Evolutionary conservation across 2,888 invertebrate species (phyloP), one percentile per base, ranked within the genome.

Genomic region (Hyposoter dolosus): DNA sequence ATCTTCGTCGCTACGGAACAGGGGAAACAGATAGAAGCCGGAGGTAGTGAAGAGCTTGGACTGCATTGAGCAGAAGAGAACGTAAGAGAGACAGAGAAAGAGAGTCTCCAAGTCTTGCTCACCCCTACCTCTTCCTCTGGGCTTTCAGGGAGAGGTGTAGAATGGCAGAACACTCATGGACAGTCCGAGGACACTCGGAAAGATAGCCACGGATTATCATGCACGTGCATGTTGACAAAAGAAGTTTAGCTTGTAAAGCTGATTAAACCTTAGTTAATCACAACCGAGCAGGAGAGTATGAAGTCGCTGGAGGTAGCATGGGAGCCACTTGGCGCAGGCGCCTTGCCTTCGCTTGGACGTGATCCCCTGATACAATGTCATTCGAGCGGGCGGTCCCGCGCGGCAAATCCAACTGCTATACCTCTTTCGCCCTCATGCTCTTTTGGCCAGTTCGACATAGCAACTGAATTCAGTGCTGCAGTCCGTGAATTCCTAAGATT

Each of bases 241-340:
- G 92, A 93, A 93, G 93, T 93, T 93, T 93, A 93, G 93, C 93
- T 93, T 93, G 93, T 92, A 93, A 93, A 93, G 93, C 93, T 93
- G 93, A 93, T 93, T 93, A 93, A 93, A 93, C 93, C 93, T 93
- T 93, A 93, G 93, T 93, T 93, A 93, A 93, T 93, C 93, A 93
- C 92, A 92, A 93, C 88, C 84, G 89, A 92, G 72, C 90, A 91
- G 91, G 92, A 88, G 45, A 87, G 83, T 89, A 93, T 92, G 89
- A 85, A 86, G 47, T 15, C 9, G 10, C 6, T 9, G 63, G 63
- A 86, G 32, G 72, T 19, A 35, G 15, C 71, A 23, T 50, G 81
- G 19, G 28, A n/a, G 72, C 28, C 10, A 15, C 5, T 23, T 19
- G 32, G 32, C 28, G 9, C 71, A 47, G 10, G 47, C 85, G 78